Percentiles rank a stretch among this genome's conserved stretches.
Evolutionary conservation across 2,888 invertebrate genomes (phyloP).

Genomic region (Oligia strigilis): DNA sequence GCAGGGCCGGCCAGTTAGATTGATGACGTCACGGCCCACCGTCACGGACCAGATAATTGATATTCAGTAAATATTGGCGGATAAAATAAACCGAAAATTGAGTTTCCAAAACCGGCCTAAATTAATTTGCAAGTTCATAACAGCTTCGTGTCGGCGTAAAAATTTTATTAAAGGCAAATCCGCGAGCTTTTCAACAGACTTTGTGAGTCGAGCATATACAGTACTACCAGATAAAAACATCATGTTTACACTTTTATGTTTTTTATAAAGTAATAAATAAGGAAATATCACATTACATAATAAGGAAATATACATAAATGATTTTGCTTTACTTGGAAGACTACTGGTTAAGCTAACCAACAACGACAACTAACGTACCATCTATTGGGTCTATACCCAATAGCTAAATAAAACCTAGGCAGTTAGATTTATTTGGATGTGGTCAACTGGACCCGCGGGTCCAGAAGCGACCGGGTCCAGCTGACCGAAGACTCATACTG

Average conservation of each 20-base stretch:
- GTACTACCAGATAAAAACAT: constrained; percentile 34
- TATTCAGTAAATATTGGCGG: constrained; percentile 89
- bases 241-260: constrained; percentile 30
- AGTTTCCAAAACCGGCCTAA: constrained; percentile 88
- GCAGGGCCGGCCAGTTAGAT: constrained; percentile 75
- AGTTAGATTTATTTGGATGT: too few relatives aligned
- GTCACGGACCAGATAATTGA: constrained; percentile 84
- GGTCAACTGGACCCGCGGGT: too few relatives aligned
- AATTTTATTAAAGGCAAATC: constrained; percentile 86
- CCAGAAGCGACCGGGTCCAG: too few relatives aligned
- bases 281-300: background rate
- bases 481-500: too few relatives aligned
- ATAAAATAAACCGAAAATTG: constrained; percentile 89
- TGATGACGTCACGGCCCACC: constrained; percentile 73
- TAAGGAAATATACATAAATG: background rate
- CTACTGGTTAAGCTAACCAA: background rate
- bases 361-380: background rate
- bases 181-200: constrained; percentile 72
- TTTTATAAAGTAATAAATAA: constrained; percentile 12
- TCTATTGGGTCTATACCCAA: too few relatives aligned
- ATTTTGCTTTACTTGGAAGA: background rate
- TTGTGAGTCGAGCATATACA: constrained; percentile 69
- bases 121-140: constrained; percentile 90
- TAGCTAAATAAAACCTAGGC: too few relatives aligned
- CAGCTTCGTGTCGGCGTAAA: constrained; percentile 83